phyloP scores from a whole-genome alignment of 2,113 vertebrate species.

The Pygathrix nemaeus region DNA sequence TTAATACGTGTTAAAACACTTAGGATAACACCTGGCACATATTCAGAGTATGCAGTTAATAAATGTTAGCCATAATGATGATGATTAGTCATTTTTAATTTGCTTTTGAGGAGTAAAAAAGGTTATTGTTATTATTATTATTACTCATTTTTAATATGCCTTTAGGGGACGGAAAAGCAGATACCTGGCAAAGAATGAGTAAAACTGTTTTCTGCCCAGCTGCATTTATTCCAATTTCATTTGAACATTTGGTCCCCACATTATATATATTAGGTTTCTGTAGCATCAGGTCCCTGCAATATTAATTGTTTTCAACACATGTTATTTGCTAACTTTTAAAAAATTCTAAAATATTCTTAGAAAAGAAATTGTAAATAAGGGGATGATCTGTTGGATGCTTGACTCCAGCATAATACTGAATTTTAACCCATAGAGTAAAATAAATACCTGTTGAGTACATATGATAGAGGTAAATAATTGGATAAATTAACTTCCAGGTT shows the following conservation, averaged over 20 bases:
- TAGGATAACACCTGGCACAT: constrained; percentile 20
- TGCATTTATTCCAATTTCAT: constrained; percentile 35
- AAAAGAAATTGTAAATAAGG: constrained; percentile 36
- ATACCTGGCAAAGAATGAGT: constrained; percentile 1
- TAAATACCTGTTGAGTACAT: neutral
- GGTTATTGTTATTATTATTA: neutral
- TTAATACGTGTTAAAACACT: neutral
- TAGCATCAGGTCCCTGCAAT: neutral
- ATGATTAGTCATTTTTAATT: constrained; percentile 45
- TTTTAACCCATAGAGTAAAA: constrained; percentile 22
- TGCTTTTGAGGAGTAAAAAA: constrained; percentile 44
- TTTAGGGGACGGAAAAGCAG: constrained; percentile 41
- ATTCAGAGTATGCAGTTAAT: neutral
- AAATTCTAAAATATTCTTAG: neutral
- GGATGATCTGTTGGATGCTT: neutral
- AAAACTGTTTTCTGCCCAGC: constrained; percentile 35
- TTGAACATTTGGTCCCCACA: constrained; percentile 47
- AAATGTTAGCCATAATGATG: neutral
- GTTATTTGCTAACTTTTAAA: constrained; percentile 40
- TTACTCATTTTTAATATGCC: constrained; percentile 54
- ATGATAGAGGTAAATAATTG: neutral
- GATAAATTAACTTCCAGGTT: neutral
- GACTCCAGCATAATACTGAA: neutral
- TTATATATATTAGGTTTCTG: constrained; percentile 24
- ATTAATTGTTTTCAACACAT: constrained; percentile 53